A percentile compares a stretch with the other conserved stretches of the same genome.
Evolutionary conservation across 2,113 vertebrate species (phyloP).

Genomic region (Cyanoramphus novaezelandiae): DNA sequence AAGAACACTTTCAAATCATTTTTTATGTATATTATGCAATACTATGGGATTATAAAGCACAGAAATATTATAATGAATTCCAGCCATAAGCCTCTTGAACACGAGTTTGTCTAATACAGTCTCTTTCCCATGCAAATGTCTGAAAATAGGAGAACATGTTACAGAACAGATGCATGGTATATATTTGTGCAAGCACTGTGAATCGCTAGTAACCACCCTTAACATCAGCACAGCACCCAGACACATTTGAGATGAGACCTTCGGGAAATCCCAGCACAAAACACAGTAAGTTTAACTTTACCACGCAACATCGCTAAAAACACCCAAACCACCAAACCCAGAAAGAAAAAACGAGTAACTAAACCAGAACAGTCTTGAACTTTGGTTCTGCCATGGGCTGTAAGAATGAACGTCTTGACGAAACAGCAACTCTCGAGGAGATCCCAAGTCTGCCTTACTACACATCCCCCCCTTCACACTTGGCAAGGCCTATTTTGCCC

Average conservation of each 20-base stretch:
- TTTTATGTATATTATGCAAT: background rate
- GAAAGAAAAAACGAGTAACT: background rate
- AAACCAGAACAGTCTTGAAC: background rate
- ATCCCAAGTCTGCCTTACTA: background rate
- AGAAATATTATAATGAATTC: background rate
- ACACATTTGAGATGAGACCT: background rate
- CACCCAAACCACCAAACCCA: background rate
- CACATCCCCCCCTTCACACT: accelerated
- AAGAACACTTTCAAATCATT: background rate
- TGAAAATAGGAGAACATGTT: background rate
- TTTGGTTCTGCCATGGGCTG: background rate
- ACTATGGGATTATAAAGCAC: background rate
- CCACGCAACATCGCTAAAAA: background rate
- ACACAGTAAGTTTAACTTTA: background rate
- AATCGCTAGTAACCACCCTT: background rate
- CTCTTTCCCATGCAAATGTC: background rate
- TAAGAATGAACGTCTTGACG: background rate
- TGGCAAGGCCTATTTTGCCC: background rate
- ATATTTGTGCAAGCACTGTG: background rate
- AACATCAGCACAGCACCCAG: background rate
- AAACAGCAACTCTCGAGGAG: accelerated
- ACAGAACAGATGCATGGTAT: background rate
- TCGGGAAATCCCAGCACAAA: background rate
- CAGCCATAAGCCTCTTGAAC: background rate
- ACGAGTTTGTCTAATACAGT: background rate